phyloP scores from a whole-genome alignment of 2,113 vertebrate species.

The Percopsis transmontana region DNA sequence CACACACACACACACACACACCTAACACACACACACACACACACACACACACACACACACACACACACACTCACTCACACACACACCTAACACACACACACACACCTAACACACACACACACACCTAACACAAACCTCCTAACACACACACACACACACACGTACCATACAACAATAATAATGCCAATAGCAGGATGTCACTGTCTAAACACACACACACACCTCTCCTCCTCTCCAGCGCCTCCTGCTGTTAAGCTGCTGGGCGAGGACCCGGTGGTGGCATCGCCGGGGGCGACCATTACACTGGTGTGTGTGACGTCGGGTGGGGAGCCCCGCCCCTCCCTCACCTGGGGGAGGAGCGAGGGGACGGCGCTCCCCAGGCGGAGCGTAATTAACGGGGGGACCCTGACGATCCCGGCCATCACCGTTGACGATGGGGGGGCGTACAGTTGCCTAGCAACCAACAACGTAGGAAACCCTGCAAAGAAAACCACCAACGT shows the following conservation, averaged over 20 bases:
- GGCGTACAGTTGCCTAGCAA: constrained; percentile 60
- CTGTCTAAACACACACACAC: not conserved
- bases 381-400: constrained; percentile 42
- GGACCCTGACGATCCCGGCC: constrained; percentile 55
- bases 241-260: constrained; percentile 61
- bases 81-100: no score
- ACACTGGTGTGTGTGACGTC: constrained; percentile 55
- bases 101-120: not conserved
- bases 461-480: constrained; percentile 66
- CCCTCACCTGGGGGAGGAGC: constrained; percentile 43
- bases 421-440: constrained; percentile 53
- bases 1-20: not conserved
- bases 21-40: not conserved
- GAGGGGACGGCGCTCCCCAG: constrained; percentile 55
- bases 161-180: no score
- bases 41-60: not conserved
- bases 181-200: no score
- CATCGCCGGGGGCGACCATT: constrained; percentile 54
- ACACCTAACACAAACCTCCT: no score
- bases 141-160: not conserved
- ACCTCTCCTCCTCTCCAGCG: constrained; percentile 30
- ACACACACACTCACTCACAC: no score
- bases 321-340: constrained; percentile 55
- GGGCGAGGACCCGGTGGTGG: constrained; percentile 65
- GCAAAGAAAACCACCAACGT: constrained; percentile 60